Evolutionary conservation across 2,797 vertebrate species (phyloP), one percentile per base, ranked within the genome.

Genomic region (Rhabdomys pumilio): DNA sequence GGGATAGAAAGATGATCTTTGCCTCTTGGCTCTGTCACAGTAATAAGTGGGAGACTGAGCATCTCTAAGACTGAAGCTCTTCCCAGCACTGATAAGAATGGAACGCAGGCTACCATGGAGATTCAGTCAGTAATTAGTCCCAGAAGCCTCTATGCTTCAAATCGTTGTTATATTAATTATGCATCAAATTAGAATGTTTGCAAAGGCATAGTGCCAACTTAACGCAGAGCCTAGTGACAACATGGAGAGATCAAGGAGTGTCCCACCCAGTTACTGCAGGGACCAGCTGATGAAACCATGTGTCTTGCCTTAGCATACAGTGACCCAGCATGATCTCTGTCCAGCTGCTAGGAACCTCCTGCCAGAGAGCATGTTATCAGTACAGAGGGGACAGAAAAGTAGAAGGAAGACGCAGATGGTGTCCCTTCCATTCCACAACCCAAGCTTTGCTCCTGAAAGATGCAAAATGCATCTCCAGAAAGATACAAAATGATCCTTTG

Each of bases 41-140:
- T 97, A 97, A 92, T 98, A 98, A 98, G 98, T 97, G 97, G 96
- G 97, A 97, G 97, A 88, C 97, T 93, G 95, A 97, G 96, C 96
- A 93, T 98, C 98, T 98, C 44, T 97, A 96, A 95, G 88, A 98
- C 97, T 95, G 95, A 97, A 98, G 98, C 96, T 98, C 98, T 98
- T 95, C 97, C 96, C 97, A 61, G 97, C 96, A 98, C 98, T 98
- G 98, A 99, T 99, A 98, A 99, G 98, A 94, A 97, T 96, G 98
- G 98, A 98, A 99, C 98, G 98, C 59, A 86, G 96, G 96, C 93
- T 98, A 98, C 98, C 98, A 98, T 93, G 0, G 97, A 98, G 98
- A 98, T 91, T 96, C 96, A 92, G 97, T 97, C 96, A 97, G 97
- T 98, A 98, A 98, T 97, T 98, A 97, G 98, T 98, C 98, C 98